Evolutionary conservation across 1,140 invertebrate genomes (phyloP), one percentile per base, ranked within the genome.

Genomic region (Drosophila nigrodunni): DNA sequence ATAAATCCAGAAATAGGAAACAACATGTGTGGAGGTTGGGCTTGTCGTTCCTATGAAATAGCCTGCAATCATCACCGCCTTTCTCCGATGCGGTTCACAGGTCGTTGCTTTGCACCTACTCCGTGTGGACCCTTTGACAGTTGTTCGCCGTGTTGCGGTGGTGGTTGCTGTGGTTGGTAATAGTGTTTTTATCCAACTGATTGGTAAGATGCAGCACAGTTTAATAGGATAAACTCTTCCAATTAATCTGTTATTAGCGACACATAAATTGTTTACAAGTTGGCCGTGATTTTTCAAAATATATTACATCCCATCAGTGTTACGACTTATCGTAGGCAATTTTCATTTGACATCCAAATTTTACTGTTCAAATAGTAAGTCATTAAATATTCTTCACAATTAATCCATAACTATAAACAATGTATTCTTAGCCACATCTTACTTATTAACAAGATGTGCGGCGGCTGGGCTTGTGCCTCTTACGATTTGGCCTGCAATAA

Each of bases 11-110:
- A 13, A 37, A 37, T 13, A 8, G 21, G 15, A 49, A 9, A 11
- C 13, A 86, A 75, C 44, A 87, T 89, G 85, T 89, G 85, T 30
- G 85, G 85, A 41, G 85, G 85, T 7, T 89, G 85, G 85, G 85
- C 85, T 8, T 89, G 85, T 66, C 44, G 49, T 10, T 85, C 85
- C 11, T 89, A 89, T 35, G 13, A 21, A 3, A 50, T 89, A n/a
- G 85, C 85, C 13, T 85, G 80, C 46, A 72, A 44, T 81, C 80
- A 89, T 67, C 80, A 76, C n/a, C 85, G 49, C 1, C 37, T 73
- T n/a, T 89, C 85, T 4, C 82, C 74, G 0, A 46, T 89, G 34
- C 77, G 85, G 18, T 88, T 50, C 35, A 81, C 85, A 0, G 85
- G 85, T 1, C 85, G 85, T 37, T 85, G 75, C 52, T 76, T 89